Base-by-base conservation (phyloP, 2,888 invertebrate genomes). In the Harpalus rufipes region DNA sequence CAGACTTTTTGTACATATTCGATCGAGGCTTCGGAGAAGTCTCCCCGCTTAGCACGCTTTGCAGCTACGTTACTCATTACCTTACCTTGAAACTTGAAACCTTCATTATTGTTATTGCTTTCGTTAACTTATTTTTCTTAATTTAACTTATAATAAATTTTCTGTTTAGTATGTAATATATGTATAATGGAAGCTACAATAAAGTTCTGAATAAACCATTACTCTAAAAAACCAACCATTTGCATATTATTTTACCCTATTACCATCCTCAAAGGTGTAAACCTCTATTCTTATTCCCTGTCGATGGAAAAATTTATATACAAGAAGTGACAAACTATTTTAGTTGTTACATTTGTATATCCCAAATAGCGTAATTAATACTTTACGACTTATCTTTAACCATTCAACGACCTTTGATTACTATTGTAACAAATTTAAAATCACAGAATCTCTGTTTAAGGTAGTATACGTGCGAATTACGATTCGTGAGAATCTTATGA, bases 1-100 rank as follows among this genome's bases (percentile, higher is more conserved):
- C 81, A 86, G 86, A 88, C 89, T 91, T 90, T 91, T 90, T 90
- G 89, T 90, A 91, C 88, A 90, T 90, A 74, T 44, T 74, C 14
- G 14, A 18, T 41, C 87, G 87, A 86, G 88, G 87, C 88, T 80
- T 78, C 44, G 41, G 16, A 59, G 59, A 58, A 87, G 87, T 86
- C 81, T 84, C 86, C 85, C 79, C 82, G 86, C 87, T 86, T 86
- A 84, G 87, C 85, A 85, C 87, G 87, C 87, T 87, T 87, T 82
- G 87, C 87, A 65, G 72, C 58, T 21, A 84, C 63, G 56, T 65
- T 65, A 84, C 32, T 65, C 51, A 14, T 65, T 72, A 51, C 59
- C 56, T 74, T 83, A 65, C 63, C 61, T 59, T 76, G 81, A 65
- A 83, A 78, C 61, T 59, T 76, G 81, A 65, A 83, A 78, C 65